A percentile compares a stretch with the other conserved stretches of the same genome.
Conservation (phyloP, 2,113 vertebrate species). For the Coptodon bakossiorum region DNA sequence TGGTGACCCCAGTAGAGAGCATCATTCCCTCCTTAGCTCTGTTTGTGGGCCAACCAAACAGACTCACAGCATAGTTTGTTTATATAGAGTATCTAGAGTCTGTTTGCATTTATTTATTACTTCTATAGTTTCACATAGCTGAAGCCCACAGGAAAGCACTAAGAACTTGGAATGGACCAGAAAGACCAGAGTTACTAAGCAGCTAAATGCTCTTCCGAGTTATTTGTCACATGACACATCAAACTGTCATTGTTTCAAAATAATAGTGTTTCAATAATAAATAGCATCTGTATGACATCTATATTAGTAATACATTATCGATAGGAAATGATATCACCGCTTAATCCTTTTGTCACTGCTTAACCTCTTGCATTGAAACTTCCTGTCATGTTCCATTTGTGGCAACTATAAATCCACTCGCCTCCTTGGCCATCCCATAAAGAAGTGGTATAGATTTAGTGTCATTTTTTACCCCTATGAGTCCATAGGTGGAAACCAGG, state of each 20-base stretch:
- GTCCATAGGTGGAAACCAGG: background rate
- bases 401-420: background rate
- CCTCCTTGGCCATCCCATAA: slow-evolving; percentile 63
- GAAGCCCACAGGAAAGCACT: background rate
- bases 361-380: background rate
- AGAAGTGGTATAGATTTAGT: background rate
- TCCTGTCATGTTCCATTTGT: background rate
- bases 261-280: background rate
- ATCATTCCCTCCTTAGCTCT: background rate
- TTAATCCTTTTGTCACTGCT: background rate
- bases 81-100: background rate
- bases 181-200: background rate
- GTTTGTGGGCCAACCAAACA: background rate
- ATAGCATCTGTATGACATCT: background rate
- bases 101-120: background rate
- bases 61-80: background rate
- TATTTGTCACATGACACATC: background rate
- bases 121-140: background rate
- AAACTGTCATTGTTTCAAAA: background rate
- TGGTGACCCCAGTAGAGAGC: background rate
- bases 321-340: background rate
- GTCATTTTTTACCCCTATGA: background rate
- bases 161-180: background rate
- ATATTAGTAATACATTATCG: background rate
- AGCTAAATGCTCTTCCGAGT: background rate